Conservation (phyloP, 2,113 vertebrate species). For the Lepus europaeus region DNA sequence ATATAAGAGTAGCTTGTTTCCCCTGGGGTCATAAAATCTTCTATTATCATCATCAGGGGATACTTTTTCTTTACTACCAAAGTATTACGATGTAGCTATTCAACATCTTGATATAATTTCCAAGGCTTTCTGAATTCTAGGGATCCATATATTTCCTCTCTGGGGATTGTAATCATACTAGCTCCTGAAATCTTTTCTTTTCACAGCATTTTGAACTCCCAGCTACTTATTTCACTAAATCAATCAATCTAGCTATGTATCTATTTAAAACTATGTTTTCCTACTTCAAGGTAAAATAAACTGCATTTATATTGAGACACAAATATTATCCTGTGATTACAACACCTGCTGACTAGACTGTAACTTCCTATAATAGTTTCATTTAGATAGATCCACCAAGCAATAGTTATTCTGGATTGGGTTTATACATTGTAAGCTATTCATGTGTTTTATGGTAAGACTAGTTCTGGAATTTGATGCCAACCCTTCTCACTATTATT, state of each 20-base stretch:
- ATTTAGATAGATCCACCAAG: background rate
- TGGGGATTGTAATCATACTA: background rate
- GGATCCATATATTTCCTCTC: background rate
- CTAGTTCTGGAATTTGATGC: background rate
- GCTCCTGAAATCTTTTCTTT: background rate
- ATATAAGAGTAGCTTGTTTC: background rate
- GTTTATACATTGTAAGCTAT: background rate
- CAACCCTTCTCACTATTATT: background rate
- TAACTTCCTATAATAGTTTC: background rate
- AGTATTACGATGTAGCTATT: background rate
- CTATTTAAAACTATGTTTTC: background rate
- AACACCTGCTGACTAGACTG: background rate
- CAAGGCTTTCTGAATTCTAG: background rate
- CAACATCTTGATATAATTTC: background rate
- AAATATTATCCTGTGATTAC: background rate
- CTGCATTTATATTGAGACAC: background rate
- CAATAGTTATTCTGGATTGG: background rate
- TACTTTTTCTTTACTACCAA: background rate
- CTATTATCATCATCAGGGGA: background rate
- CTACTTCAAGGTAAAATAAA: background rate
- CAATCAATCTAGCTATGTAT: background rate
- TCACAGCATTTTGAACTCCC: background rate
- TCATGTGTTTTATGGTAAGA: background rate
- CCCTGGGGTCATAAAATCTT: background rate
- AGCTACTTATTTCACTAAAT: background rate